These are phyloP conservation scores for Limnephilus auricula DNA, from an alignment of 2,888 invertebrate species.

Conservation along the genomic window DNA sequence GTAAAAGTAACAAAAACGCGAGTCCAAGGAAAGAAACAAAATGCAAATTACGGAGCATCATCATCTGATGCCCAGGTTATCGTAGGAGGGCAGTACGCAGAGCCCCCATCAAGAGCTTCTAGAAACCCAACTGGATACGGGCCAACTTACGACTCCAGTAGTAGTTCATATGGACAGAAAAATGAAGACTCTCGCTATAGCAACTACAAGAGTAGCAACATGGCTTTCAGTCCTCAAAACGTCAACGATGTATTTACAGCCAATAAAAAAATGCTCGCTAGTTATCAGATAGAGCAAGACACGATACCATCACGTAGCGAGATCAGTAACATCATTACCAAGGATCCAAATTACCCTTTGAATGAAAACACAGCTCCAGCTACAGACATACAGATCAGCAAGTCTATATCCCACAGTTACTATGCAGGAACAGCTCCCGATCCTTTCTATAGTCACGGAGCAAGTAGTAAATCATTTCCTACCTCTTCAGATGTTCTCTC, in stretches of 20 bases:
- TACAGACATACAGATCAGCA: slow-evolving; percentile 69
- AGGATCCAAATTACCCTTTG: slow-evolving; percentile 22
- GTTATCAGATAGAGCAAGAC: slow-evolving; percentile 54
- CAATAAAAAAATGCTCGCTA: slow-evolving; percentile 61
- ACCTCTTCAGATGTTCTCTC: slow-evolving; percentile 55
- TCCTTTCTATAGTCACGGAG: slow-evolving; percentile 58
- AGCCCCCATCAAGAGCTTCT: slow-evolving; percentile 65
- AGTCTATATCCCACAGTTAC: slow-evolving; percentile 72
- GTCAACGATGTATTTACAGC: slow-evolving; percentile 66
- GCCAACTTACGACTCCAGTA: slow-evolving; percentile 35
- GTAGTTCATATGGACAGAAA: slow-evolving; percentile 31
- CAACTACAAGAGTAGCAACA: slow-evolving; percentile 65
- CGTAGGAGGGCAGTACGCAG: slow-evolving; percentile 68
- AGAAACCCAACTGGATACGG: slow-evolving; percentile 45
- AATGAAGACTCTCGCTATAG: slow-evolving; percentile 57
- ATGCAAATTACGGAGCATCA: background rate
- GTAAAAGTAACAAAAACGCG: slow-evolving; percentile 54
- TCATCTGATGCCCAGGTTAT: slow-evolving; percentile 39
- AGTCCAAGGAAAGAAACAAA: slow-evolving; percentile 41
- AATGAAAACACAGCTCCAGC: slow-evolving; percentile 52
- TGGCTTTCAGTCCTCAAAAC: slow-evolving; percentile 66
- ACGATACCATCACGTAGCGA: slow-evolving; percentile 53
- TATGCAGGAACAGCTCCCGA: slow-evolving; percentile 71
- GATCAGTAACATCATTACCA: slow-evolving; percentile 55
- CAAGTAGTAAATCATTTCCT: background rate